Evolutionary conservation across 2,797 vertebrate species (phyloP), one percentile per base, ranked within the genome.

Genomic region (Heteromormyrus szaboi): DNA sequence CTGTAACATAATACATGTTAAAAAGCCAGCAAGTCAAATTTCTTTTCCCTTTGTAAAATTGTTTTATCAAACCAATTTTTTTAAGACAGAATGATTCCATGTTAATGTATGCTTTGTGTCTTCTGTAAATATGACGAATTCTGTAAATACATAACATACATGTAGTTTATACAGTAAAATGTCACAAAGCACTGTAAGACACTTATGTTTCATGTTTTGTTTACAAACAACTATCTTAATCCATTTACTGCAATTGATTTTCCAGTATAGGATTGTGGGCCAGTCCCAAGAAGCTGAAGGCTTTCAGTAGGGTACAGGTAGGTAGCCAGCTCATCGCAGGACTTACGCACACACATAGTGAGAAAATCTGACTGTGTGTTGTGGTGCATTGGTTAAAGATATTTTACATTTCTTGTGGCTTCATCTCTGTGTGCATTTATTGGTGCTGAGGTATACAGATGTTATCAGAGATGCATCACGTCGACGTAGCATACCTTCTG

Each of bases 401-500:
- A 33, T 41, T 37, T 76, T 14, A 41, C 37, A 41, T 7, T 11
- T 41, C 72, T 79, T 44, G 68, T 79, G 33, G 14, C 37, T 79
- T 37, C 22, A 44, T 44, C 7, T 37, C 9, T 44, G 37, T 79
- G 72, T 79, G 33, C 37, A 14, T 79, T 79, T n/a, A 79, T 44
- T n/a, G 72, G 72, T 17, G 17, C 17, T 79, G 46, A 29, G 8
- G 41, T 22, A 48, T 12, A 51, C 46, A 48, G 44, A 85, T 86
- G 25, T 33, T 33, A 33, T 68, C 65, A 33, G 65, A 68, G 11
- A 33, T 68, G 25, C 25, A 1, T 29, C 65, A 72, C 37, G 12
- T 29, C 6, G 65, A 72, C 4, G 12, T 17, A 37, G 29, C 88
- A 22, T 86, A 89, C 88, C 88, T 89, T 99, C 98, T 9, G 98